Base-by-base conservation (phyloP, 35 echinoderm and acorn worm species). In the Apostichopus parvimensis region DNA sequence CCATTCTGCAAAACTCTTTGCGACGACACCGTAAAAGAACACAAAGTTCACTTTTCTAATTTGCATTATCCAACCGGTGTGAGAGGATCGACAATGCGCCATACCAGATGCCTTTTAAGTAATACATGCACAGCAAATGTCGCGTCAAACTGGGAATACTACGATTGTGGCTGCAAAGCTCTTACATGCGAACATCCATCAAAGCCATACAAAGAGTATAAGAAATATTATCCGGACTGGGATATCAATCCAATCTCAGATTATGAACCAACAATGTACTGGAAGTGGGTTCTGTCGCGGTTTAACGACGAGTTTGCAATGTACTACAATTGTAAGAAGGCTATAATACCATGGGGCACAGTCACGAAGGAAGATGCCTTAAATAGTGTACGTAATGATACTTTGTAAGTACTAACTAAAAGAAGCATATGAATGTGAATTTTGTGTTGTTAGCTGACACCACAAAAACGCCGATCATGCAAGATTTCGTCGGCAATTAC, bases 221-320 rank as follows among this genome's bases (percentile, higher is more conserved):
- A 86, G 58, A 64, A 55, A 59, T 6, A 86, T 3, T 86, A 59
- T 86, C 82, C 82, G 9, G 82, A 86, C 3, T 86, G 82, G 82
- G 82, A 86, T 8, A 86, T 86, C 58, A 45, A 86, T 2, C 54
- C 82, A 14, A 21, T 64, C 10, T 64, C 54, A 57, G 82, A 86
- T 21, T 59, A 86, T 15, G 82, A 86, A 55, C 53, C 82, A 55
- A 86, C 82, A 56, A 5, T 86, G 13, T 86, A 59, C n/a, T n/a
- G n/a, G n/a, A n/a, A n/a, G n/a, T n/a, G n/a, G n/a, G n/a, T n/a
- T n/a, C n/a, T n/a, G n/a, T 18, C 11, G 8, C 54, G 54, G 4
- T 86, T 59, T 58, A 86, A 86, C 3, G 3, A 55, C 17, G 82
- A 86, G 7, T 64, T 86, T 86, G 82, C 82, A 56, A 80, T 11